phyloP scores from a whole-genome alignment of 2,113 vertebrate species.

The Leuciscus idus region DNA sequence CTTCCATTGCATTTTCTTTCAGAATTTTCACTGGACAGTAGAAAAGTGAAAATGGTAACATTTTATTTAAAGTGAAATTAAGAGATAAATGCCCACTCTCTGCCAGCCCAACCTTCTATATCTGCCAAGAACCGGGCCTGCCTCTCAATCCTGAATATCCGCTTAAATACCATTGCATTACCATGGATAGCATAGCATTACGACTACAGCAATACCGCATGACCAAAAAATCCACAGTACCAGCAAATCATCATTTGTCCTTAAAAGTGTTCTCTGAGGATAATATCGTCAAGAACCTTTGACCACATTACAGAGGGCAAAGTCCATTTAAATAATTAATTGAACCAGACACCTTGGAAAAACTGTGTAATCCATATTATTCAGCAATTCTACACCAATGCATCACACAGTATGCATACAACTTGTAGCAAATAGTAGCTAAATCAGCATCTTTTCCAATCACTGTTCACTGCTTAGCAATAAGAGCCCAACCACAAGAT shows the following conservation, averaged over 20 bases:
- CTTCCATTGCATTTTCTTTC: too few relatives aligned
- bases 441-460: conserved; percentile 30
- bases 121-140: too few relatives aligned
- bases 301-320: neutral
- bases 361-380: neutral
- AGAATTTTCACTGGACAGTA: too few relatives aligned
- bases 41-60: too few relatives aligned
- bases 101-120: too few relatives aligned
- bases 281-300: neutral
- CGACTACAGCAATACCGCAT: neutral
- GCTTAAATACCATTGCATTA: neutral
- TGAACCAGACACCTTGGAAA: conserved; percentile 27
- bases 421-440: conserved; percentile 46
- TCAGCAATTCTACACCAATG: neutral
- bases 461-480: conserved; percentile 7
- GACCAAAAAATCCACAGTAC: neutral
- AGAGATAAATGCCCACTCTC: too few relatives aligned
- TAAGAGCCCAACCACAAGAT: neutral
- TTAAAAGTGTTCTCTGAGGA: neutral
- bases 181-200: neutral
- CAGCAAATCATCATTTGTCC: neutral
- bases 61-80: too few relatives aligned
- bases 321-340: conserved; percentile 6
- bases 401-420: conserved; percentile 23
- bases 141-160: neutral